phyloP scores from a whole-genome alignment of 2,888 invertebrate species.

The Tipula helvola region DNA sequence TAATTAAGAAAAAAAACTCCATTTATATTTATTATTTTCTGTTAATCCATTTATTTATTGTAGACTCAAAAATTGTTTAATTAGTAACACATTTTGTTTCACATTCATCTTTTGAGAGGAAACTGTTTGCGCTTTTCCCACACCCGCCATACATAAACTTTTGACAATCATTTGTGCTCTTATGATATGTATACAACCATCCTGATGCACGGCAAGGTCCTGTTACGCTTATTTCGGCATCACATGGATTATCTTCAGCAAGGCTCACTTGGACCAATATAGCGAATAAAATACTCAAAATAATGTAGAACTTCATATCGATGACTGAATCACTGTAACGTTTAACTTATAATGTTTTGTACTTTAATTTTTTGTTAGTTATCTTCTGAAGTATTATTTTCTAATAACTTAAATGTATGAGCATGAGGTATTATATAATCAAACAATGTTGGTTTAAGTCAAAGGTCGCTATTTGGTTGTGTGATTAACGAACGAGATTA shows the following conservation, averaged over 20 bases:
- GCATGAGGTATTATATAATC: too few species aligned
- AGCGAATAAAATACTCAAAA: not conserved
- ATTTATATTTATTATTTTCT: too few species aligned
- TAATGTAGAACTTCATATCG: not conserved
- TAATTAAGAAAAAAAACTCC: too few species aligned
- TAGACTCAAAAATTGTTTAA: too few species aligned
- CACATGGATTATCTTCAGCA: not conserved
- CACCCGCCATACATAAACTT: not conserved
- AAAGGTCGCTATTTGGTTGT: too few species aligned
- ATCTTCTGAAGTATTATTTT: too few species aligned
- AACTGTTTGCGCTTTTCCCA: not conserved
- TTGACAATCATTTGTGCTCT: not conserved
- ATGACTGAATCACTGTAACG: not conserved
- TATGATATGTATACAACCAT: not conserved
- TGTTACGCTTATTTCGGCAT: not conserved
- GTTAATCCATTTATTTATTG: too few species aligned
- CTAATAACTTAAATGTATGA: too few species aligned
- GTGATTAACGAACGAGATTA: too few species aligned
- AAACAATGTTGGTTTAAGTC: too few species aligned
- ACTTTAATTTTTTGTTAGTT: too few species aligned
- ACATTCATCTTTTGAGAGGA: not conserved
- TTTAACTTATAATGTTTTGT: not conserved
- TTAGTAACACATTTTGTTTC: not conserved
- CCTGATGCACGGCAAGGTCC: not conserved
- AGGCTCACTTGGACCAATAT: not conserved